phyloP scores from a whole-genome alignment of 2,113 vertebrate species.

The Irena cyanogastra region DNA sequence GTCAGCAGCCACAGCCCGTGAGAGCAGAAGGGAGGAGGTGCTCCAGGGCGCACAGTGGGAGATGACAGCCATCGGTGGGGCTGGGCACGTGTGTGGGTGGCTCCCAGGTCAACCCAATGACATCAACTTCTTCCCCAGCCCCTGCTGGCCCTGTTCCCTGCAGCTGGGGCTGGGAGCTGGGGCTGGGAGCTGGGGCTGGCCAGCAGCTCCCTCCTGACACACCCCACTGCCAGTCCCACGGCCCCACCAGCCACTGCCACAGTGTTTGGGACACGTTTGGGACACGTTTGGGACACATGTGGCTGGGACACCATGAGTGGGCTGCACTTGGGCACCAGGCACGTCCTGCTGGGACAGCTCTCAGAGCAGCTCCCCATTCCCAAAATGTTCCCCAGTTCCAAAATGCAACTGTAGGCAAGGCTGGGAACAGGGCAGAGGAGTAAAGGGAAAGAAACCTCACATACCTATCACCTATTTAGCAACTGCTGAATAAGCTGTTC shows the following conservation, averaged over 20 bases:
- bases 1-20: neutral
- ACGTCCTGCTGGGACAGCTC: neutral
- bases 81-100: slow-evolving; percentile 10
- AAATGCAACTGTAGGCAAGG: neutral
- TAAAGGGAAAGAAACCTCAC: neutral
- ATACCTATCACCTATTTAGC: slow-evolving; percentile 52
- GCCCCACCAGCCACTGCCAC: neutral
- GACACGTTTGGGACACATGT: accelerated
- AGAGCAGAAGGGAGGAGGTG: slow-evolving; percentile 11
- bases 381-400: no score
- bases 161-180: neutral
- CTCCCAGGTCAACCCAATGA: slow-evolving; percentile 43
- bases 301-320: accelerated
- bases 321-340: neutral
- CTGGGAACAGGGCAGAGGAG: neutral
- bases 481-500: slow-evolving; percentile 57
- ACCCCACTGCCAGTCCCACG: neutral
- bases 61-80: neutral
- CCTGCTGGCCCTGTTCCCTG: neutral
- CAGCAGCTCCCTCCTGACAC: neutral
- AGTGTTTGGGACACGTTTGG: accelerated
- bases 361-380: neutral
- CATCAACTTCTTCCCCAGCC: slow-evolving; percentile 32
- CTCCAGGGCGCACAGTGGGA: neutral
- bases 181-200: neutral